These are phyloP conservation scores for Microctonus hyperodae DNA, from an alignment of 2,888 invertebrate genomes.

Conservation along the genomic window DNA sequence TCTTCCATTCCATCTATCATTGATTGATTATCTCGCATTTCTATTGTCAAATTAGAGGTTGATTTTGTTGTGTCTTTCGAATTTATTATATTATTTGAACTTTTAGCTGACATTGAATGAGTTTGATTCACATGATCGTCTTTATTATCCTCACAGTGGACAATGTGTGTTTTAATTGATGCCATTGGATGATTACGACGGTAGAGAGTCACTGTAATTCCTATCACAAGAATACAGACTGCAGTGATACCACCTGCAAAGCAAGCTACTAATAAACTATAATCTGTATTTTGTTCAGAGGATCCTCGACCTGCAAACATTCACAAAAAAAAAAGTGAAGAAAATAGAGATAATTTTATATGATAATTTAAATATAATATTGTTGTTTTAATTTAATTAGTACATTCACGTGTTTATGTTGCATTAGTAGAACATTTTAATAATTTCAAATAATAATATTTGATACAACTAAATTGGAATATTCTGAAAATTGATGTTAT, in stretches of 20 bases:
- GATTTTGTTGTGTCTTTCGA: conserved; percentile 27
- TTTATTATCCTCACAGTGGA: conserved; percentile 41
- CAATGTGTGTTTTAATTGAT: conserved; percentile 46
- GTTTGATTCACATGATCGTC: conserved; percentile 34
- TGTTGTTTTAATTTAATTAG: no score
- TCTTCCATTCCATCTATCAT: conserved; percentile 43
- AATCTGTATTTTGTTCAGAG: conserved; percentile 49
- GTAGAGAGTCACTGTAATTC: conserved; percentile 55
- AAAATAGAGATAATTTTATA: no score
- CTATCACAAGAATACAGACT: conserved; percentile 55
- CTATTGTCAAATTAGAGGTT: conserved; percentile 19
- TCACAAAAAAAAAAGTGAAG: conserved; percentile 30
- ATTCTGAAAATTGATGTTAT: no score
- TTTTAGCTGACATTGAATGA: conserved; percentile 19
- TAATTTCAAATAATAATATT: no score
- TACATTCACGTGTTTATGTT: no score
- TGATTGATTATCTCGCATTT: conserved; percentile 38
- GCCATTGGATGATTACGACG: conserved; percentile 50
- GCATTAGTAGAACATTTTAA: no score
- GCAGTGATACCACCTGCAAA: conserved; percentile 58
- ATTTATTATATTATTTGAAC: conserved; percentile 25
- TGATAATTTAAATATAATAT: no score
- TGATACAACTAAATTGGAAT: no score
- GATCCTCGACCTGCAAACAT: conserved; percentile 52
- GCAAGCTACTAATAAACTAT: conserved; percentile 57